Conservation (phyloP, 1,140 invertebrate species). For the Plutomurus gul region DNA sequence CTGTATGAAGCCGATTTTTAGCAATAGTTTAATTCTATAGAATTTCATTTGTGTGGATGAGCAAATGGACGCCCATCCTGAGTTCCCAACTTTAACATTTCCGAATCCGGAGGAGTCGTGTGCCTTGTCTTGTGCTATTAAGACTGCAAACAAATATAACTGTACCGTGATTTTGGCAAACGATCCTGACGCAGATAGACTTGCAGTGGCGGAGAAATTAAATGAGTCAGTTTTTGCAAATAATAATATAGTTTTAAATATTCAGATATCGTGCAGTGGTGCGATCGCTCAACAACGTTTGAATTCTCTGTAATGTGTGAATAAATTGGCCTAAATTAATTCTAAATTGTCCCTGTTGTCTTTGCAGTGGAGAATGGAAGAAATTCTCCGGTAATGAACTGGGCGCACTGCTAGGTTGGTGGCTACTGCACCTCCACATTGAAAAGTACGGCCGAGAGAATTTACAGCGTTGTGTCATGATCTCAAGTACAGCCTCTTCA, state of each 20-base stretch:
- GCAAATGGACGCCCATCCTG: conserved; percentile 88
- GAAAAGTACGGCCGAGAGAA: conserved; percentile 58
- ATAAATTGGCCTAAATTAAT: too few species aligned
- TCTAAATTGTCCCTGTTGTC: too few species aligned
- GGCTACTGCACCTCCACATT: conserved; percentile 68
- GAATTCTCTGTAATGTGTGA: too few species aligned
- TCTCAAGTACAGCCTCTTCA: conserved; percentile 95
- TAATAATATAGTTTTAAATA: not conserved
- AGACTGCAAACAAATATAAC: conserved; percentile 74
- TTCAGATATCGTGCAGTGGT: too few species aligned
- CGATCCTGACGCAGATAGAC: conserved; percentile 97
- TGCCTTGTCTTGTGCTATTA: conserved; percentile 82
- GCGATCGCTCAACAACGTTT: too few species aligned
- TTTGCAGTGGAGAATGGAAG: conserved; percentile 75
- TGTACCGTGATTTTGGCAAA: conserved; percentile 88
- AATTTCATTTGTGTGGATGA: conserved; percentile 77
- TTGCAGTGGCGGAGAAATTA: conserved; percentile 86
- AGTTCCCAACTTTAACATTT: conserved; percentile 95
- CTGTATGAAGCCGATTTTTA: too few species aligned
- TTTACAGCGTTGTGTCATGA: conserved; percentile 70
- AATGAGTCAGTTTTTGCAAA: too few species aligned
- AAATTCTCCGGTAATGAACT: conserved; percentile 96
- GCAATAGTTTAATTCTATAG: conserved; percentile 56
- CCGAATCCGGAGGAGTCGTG: conserved; percentile 98
- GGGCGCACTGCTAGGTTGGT: conserved; percentile 94